phyloP scores from a whole-genome alignment of 2,797 vertebrate genomes.

The Anolis apletophallus region DNA sequence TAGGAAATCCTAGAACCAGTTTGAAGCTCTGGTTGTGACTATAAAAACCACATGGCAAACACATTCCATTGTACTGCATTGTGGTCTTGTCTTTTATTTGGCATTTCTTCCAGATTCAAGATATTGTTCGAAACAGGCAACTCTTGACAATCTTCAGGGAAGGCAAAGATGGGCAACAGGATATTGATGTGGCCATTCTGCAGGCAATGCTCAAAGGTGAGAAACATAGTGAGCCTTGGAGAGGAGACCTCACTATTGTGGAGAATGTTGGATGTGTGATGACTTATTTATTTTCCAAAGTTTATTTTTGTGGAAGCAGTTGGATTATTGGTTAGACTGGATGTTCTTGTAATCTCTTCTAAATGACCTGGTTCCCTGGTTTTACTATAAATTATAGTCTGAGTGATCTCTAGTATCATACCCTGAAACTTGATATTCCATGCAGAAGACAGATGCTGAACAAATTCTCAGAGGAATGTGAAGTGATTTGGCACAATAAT shows the following conservation, averaged over 20 bases:
- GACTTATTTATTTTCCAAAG: neutral
- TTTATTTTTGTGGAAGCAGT: neutral
- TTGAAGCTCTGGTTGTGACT: no score
- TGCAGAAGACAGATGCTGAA: neutral
- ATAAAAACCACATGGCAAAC: neutral
- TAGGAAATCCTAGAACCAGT: no score
- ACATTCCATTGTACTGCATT: neutral
- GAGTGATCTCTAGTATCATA: neutral
- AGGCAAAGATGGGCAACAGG: slow-evolving; percentile 85
- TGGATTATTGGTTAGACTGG: no score
- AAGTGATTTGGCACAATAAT: neutral
- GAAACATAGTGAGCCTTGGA: rapidly evolving
- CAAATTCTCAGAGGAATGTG: neutral
- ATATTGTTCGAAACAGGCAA: slow-evolving; percentile 87
- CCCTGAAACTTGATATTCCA: no score
- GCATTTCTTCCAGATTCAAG: slow-evolving; percentile 86
- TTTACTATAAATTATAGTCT: neutral
- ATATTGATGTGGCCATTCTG: slow-evolving; percentile 94
- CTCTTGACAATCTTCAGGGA: slow-evolving; percentile 90
- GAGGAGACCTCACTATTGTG: neutral
- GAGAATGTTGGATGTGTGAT: neutral
- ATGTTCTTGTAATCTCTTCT: no score
- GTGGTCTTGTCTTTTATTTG: neutral
- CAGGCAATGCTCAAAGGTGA: slow-evolving; percentile 94
- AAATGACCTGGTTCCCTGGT: neutral